A percentile compares a stretch with the other conserved stretches of the same genome.
These are phyloP conservation scores for Hyposoter didymator DNA, from an alignment of 2,888 invertebrate genomes.

Conservation along the genomic window DNA sequence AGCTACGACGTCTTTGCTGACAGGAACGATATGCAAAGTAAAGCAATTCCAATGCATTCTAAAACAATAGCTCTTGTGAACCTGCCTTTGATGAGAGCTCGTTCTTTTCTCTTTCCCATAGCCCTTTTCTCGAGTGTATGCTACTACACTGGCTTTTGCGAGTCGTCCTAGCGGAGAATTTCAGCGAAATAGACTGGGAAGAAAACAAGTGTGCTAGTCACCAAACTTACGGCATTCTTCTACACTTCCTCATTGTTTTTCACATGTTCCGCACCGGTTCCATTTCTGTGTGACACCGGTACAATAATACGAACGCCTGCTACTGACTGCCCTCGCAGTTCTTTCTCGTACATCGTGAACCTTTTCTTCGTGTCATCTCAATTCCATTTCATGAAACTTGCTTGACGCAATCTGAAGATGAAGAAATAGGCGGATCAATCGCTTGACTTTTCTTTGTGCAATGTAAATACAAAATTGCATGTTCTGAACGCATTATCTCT, in stretches of 20 bases:
- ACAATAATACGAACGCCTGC: background rate
- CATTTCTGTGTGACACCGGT: background rate
- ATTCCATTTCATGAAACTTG: background rate
- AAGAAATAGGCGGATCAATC: background rate
- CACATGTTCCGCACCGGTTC: background rate
- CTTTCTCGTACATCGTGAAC: background rate
- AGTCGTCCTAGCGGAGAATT: constrained; percentile 35
- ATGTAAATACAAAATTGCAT: background rate
- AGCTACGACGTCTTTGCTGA: constrained; percentile 43
- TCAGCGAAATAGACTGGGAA: constrained; percentile 45
- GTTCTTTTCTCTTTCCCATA: constrained; percentile 44
- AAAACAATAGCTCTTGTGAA: constrained; percentile 72
- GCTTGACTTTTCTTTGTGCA: background rate
- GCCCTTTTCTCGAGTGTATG: constrained; percentile 45
- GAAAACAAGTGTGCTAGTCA: constrained; percentile 28
- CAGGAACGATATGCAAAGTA: constrained; percentile 73
- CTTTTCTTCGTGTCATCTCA: background rate
- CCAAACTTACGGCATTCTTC: constrained; percentile 16
- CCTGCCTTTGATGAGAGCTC: constrained; percentile 68
- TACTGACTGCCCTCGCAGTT: background rate
- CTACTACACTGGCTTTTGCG: constrained; percentile 41
- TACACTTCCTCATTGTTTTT: constrained; percentile 4
- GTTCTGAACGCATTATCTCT: background rate
- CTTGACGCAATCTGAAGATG: background rate
- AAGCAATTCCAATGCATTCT: constrained; percentile 66